Base-by-base conservation (phyloP, 1,140 invertebrate genomes). In the Dolichoris vasculosae region DNA sequence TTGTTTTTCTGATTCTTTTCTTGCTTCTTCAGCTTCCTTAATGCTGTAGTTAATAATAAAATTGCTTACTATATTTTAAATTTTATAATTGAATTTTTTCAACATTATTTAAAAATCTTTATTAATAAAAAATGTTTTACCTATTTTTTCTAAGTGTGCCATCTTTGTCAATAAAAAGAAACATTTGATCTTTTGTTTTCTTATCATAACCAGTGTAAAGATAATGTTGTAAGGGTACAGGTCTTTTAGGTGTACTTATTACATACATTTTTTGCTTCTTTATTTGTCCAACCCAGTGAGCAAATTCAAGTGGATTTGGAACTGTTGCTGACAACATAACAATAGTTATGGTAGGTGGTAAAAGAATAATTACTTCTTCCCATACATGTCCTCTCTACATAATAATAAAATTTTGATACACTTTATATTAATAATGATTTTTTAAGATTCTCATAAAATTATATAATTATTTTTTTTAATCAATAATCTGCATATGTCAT, bases 271-370 rank as follows among this genome's bases (percentile, higher is more conserved):
- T 98, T 84, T 97, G 95, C 89, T 97, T 96, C 91, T 99, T 98
- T 0, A 97, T 99, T 83, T 96, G 95, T 1, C 99, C 99, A 69
- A 99, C 97, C 99, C 99, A 99, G 90, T 99, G 97, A 2, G 99
- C 99, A 94, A 99, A 98, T 92, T 99, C 96, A 86, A 98, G 93
- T 6, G 98, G 97, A 93, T 99, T 99, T 0, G 99, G 98, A 43
- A 99, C 99, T 2, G 99, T 99, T 1, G 99, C 99, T 91, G 98
- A 99, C 20, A 99, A 94, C 96, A 99, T 97, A 4, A 99, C 98
- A 84, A 99, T 98, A 88, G 96, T 98, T 2, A 99, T 98, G 91
- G 98, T 97, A 26, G 96, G 95, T 0, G 99, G 99, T 63, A 99
- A 92, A 90, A 99, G 95, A 88, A 99, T 99, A 0, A 99, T 94